Base-by-base conservation (phyloP, 2,797 vertebrate genomes). In the Numenius phaeopus region DNA sequence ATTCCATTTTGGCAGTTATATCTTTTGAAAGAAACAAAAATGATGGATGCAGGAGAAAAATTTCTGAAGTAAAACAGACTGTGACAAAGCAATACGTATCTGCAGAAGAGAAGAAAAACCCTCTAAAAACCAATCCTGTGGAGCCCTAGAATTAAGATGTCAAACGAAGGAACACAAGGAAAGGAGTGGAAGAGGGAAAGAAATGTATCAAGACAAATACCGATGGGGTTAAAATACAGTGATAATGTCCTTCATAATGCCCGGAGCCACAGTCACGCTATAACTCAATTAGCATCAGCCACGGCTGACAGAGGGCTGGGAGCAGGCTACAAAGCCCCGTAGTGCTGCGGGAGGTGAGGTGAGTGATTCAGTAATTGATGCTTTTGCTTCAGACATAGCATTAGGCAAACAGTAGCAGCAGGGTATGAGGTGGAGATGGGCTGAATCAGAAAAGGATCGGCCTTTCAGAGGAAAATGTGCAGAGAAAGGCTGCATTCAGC, bases 121-220 rank as follows among this genome's bases (percentile, higher is more conserved):
- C 70, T 93, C 90, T 85, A 62, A 92, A 94, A 96, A 7, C 71
- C 1, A 9, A 57, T 91, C 78, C 75, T 64, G 64, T 16, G 26
- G 81, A 95, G 87, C 75, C 92, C 89, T 96, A 95, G 92, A 90
- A 95, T 96, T 94, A 92, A 54, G 93, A 89, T 89, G 93, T 87
- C 92, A 96, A 93, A 75, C 81, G 67, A 84, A 79, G 34, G 49
- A 92, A 71, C 67, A 52, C 23, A 44, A 62, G 67, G 34, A 83
- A 87, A 83, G 52, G 75, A 77, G 65, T 8, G 52, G 67, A 88
- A 87, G 52, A 61, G 26, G 49, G 64, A 62, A 87, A 87, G 7
- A 83, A 61, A 80, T 30, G 10, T 16, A 77, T 49, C 5, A 46
- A 59, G 44, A 42, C 29, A 81, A 93, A 85, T 47, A 72, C 2